Evolutionary conservation across 2,797 vertebrate genomes (phyloP), one percentile per base, ranked within the genome.

Genomic region (Falco concolor): DNA sequence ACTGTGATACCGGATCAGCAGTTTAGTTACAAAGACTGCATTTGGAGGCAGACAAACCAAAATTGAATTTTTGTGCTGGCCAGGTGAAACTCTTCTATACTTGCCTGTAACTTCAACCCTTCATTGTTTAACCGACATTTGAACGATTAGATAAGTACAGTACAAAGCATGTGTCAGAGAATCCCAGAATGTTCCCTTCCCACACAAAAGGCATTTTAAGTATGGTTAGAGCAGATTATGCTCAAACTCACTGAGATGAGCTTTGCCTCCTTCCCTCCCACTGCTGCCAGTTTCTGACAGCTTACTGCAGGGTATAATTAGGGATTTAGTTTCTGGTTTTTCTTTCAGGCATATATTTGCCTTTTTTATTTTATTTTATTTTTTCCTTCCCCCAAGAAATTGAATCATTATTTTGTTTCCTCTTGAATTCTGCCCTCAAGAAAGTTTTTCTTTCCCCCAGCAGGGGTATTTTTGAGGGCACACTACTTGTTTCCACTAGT

Each of bases 251-350:
- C 80, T 2, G 80, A 92, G 96, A 91, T 91, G 79, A 91, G 75
- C 92, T 95, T 94, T 96, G 83, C 95, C 77, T 97, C 80, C 64
- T 93, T 96, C 64, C 90, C 95, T 95, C 91, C 91, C 81, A 96
- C 93, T 90, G 86, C 92, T 97, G 94, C 95, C 78, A 93, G 74
- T 78, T 96, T 94, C 88, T 97, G 96, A 96, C 96, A 97, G 97
- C 88, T 94, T 79, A 96, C 85, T 94, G 92, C 78, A 92, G 95
- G 95, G 87, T 93, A 87, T 97, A 97, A 97, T 97, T 97, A 97
- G 87, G 65, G 75, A 95, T 93, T 93, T 81, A 82, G 65, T 88
- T 93, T 90, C 89, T 95, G 65, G 57, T 92, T 85, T 96, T 92
- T 94, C 91, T 96, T 92, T 92, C 74, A 83, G 81, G 84, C 89